Conservation (phyloP, 2,888 invertebrate species). For the Rhamphomyia laevipes region DNA sequence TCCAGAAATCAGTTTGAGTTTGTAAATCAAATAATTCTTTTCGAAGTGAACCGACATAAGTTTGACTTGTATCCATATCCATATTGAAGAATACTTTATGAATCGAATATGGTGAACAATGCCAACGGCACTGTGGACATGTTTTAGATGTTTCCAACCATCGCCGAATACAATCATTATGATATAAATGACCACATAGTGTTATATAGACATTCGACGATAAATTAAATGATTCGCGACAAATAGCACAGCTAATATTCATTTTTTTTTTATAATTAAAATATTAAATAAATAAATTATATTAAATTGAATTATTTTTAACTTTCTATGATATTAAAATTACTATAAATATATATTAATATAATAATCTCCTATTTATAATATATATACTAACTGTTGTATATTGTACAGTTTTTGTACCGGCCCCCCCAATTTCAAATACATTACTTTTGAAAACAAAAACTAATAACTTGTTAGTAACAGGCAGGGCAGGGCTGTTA, state of each 20-base stretch:
- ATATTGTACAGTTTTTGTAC: too few relatives aligned
- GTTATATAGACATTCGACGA: constrained; percentile 51
- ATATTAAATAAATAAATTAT: too few relatives aligned
- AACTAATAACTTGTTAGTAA: too few relatives aligned
- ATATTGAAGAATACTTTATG: constrained; percentile 55
- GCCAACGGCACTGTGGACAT: constrained; percentile 66
- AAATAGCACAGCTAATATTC: constrained; percentile 58
- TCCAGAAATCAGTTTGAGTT: too few relatives aligned
- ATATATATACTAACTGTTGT: too few relatives aligned
- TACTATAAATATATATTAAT: too few relatives aligned
- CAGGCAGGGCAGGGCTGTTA: too few relatives aligned
- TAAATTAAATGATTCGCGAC: constrained; percentile 51
- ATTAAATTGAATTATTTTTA: too few relatives aligned
- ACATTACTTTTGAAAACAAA: too few relatives aligned
- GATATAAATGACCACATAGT: constrained; percentile 61
- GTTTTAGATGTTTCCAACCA: constrained; percentile 61
- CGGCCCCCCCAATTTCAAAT: too few relatives aligned
- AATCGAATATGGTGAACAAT: constrained; percentile 48
- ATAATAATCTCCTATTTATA: too few relatives aligned
- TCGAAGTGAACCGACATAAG: constrained; percentile 50
- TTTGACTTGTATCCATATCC: constrained; percentile 42
- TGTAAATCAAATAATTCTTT: constrained; percentile 32
- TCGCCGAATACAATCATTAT: constrained; percentile 49
- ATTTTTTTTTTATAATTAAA: constrained; percentile 27
- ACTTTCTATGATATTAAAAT: too few relatives aligned